Evolutionary conservation across 1,140 invertebrate genomes (phyloP), one percentile per base, ranked within the genome.

Genomic region (Brachionus calyciflorus): DNA sequence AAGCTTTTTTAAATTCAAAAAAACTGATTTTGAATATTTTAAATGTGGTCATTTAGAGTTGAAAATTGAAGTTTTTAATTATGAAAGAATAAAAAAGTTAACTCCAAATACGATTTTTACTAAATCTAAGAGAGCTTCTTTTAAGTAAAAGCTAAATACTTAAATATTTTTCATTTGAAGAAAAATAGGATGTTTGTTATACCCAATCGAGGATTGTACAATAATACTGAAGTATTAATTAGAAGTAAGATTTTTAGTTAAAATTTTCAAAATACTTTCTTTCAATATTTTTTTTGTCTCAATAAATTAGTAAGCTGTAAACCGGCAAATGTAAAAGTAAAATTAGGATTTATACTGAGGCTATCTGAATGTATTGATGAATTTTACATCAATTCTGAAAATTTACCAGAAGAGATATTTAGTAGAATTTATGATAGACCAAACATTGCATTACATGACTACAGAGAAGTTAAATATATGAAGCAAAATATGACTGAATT

Each of bases 301-400:
- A 33, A 37, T 19, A 57, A 33, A 30, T 46, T 44, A 65, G 60
- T 65, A 0, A 65, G 5, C 24, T 65, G 60, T 65, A 41, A 41
- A 10, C 60, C 60, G 24, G 46, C n/a, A 12, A 55, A 49, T 40
- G 41, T 33, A 17, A 55, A 37, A 33, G 69, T 73, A 7, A 55
- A 73, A 53, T 51, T 73, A 14, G 69, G 69, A n/a, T 73, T 44
- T 44, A 2, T 73, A 33, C 46, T 73, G 0, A 30, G 69, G 30
- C 33, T 51, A 9, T 49, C 69, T 12, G 69, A 73, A 24, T 73
- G 69, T 21, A 55, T 55, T 21, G 37, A 73, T 30, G 69, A 73
- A 21, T 73, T 73, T 51, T 73, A 73, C 24, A 73, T 19, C 3
- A 37, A 49, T 41, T n/a, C 28, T 12, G 46, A 51, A 17, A 49